phyloP scores from a whole-genome alignment of 2,113 vertebrate species.

The Cinclus mexicanus region DNA sequence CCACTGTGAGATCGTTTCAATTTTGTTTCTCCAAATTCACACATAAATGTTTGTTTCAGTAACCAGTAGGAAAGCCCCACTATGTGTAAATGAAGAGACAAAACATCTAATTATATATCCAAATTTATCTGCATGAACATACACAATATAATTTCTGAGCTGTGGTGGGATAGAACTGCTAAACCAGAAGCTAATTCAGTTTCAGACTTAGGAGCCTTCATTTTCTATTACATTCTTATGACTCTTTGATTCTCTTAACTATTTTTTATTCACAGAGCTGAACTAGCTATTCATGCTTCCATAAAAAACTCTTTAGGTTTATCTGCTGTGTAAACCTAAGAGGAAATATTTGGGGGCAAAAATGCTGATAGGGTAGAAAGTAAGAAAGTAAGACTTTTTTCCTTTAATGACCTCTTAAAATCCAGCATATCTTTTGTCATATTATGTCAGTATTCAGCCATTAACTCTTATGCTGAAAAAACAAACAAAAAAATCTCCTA shows the following conservation, averaged over 20 bases:
- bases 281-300: background rate
- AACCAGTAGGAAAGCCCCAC: conserved; percentile 16
- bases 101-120: conserved; percentile 42
- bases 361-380: background rate
- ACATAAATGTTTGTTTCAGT: background rate
- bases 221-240: conserved; percentile 44
- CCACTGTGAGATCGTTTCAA: background rate
- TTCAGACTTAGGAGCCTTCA: conserved; percentile 19
- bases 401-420: conserved; percentile 23
- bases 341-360: background rate
- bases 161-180: background rate
- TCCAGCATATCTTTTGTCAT: background rate
- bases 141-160: conserved; percentile 1
- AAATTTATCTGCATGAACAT: conserved; percentile 36
- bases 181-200: conserved; percentile 31
- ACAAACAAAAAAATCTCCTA: background rate
- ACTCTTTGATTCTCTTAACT: conserved; percentile 51
- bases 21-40: conserved; percentile 13
- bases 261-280: conserved; percentile 42
- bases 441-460: conserved; percentile 4
- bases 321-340: background rate
- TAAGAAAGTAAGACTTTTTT: background rate
- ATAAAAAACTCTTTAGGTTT: conserved; percentile 33
- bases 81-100: background rate
- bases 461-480: background rate